Evolutionary conservation across 2,797 vertebrate species (phyloP).

Genomic region (Cossypha polioptera): DNA sequence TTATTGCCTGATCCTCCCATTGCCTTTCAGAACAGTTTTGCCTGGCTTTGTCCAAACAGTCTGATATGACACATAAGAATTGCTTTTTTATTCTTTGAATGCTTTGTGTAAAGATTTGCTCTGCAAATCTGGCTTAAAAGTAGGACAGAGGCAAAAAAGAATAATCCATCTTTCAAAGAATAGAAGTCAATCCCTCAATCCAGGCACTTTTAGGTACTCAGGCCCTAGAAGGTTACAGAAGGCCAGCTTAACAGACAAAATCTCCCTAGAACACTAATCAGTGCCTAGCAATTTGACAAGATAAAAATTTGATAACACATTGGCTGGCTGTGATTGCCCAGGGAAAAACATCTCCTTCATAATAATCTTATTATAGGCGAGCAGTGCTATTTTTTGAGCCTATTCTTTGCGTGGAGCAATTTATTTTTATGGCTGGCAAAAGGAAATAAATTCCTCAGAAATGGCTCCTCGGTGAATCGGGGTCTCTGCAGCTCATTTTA

Average conservation of each 20-base stretch:
- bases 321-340: conserved; percentile 12
- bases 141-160: neutral
- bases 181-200: neutral
- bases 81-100: neutral
- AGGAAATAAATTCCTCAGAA: conserved; percentile 76
- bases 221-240: neutral
- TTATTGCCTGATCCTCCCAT: conserved; percentile 33
- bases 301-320: conserved; percentile 46
- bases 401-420: conserved; percentile 59
- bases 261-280: neutral
- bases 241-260: neutral
- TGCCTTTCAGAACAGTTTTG: conserved; percentile 43
- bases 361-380: conserved; percentile 66
- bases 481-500: conserved; percentile 68
- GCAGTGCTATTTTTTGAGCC: conserved; percentile 39
- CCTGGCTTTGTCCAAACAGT: conserved; percentile 20
- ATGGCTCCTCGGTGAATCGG: conserved; percentile 62
- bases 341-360: conserved; percentile 67
- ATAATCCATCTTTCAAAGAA: neutral
- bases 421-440: conserved; percentile 80
- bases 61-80: conserved; percentile 17
- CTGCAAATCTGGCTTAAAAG: conserved; percentile 25
- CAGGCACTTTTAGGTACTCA: neutral
- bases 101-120: neutral
- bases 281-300: neutral